These are phyloP conservation scores for Melanotaenia maccullochi DNA, from an alignment of 2,797 vertebrate genomes.

Conservation along the genomic window DNA sequence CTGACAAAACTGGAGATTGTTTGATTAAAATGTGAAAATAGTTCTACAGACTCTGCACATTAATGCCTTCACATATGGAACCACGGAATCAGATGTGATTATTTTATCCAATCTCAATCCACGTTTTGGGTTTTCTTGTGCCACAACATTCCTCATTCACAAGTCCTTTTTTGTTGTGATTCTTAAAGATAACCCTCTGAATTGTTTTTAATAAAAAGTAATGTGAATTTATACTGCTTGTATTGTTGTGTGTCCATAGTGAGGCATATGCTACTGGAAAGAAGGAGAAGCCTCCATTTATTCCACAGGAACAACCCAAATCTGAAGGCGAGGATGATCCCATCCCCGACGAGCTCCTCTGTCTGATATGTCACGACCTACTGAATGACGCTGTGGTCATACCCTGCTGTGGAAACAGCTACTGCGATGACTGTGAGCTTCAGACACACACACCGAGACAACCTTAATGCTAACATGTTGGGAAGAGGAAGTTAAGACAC, in stretches of 20 bases:
- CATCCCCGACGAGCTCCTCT: constrained; percentile 91
- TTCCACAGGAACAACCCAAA: constrained; percentile 85
- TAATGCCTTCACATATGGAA: not conserved
- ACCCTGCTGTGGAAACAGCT: constrained; percentile 98
- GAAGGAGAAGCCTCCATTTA: constrained; percentile 94
- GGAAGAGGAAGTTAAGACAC: too few species aligned
- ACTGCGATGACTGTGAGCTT: constrained; percentile 97
- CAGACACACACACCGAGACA: constrained; percentile 7
- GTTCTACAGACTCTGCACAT: not conserved
- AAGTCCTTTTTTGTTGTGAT: too few species aligned
- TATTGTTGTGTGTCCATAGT: constrained; percentile 65
- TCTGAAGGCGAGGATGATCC: constrained; percentile 88
- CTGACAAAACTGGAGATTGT: too few species aligned
- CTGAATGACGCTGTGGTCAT: constrained; percentile 96
- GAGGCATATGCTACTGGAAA: constrained; percentile 96
- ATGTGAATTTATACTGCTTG: not conserved
- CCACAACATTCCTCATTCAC: too few species aligned
- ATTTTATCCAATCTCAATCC: too few species aligned
- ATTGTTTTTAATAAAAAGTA: not conserved
- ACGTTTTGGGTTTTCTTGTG: too few species aligned
- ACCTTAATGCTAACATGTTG: not conserved
- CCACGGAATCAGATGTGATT: not conserved
- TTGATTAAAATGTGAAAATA: too few species aligned
- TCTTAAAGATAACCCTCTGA: too few species aligned
- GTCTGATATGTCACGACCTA: constrained; percentile 94